Percentiles rank a stretch among this genome's conserved stretches.
phyloP scores from a whole-genome alignment of 2,797 vertebrate genomes.

The Phalloptychus januarius region DNA sequence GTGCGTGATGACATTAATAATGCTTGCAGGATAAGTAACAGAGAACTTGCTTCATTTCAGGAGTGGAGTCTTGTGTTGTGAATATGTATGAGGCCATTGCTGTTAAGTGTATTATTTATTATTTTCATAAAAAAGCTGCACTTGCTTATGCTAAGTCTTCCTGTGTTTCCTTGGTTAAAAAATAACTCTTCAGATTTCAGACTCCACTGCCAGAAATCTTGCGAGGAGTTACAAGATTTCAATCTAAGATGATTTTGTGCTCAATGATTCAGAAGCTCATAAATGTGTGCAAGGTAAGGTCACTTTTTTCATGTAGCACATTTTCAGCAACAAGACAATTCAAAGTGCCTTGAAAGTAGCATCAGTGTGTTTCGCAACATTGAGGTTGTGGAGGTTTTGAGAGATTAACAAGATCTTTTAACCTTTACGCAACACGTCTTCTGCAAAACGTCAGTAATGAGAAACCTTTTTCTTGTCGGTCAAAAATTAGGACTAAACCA shows the following conservation, averaged over 20 bases:
- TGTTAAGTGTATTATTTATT: neutral
- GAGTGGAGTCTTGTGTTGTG: neutral
- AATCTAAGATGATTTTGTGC: neutral
- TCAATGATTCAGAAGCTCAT: neutral
- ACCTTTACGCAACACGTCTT: neutral
- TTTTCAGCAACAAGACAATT: too few species aligned
- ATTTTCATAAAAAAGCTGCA: neutral
- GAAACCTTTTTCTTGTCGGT: neutral
- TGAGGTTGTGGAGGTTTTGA: neutral
- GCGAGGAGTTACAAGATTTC: neutral
- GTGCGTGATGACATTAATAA: too few species aligned
- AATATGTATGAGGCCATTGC: neutral
- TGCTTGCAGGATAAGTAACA: too few species aligned
- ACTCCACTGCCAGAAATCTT: neutral
- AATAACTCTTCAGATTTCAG: neutral
- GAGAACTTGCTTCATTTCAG: neutral
- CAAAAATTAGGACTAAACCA: neutral
- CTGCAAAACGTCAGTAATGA: neutral
- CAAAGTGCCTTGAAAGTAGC: neutral
- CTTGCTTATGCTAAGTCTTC: neutral
- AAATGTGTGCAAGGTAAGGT: neutral
- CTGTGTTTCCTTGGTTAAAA: neutral
- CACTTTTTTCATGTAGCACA: too few species aligned
- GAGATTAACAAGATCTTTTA: neutral
- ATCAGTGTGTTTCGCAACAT: neutral